Conservation (phyloP, 2,113 vertebrate species). For the Oplegnathus fasciatus region DNA sequence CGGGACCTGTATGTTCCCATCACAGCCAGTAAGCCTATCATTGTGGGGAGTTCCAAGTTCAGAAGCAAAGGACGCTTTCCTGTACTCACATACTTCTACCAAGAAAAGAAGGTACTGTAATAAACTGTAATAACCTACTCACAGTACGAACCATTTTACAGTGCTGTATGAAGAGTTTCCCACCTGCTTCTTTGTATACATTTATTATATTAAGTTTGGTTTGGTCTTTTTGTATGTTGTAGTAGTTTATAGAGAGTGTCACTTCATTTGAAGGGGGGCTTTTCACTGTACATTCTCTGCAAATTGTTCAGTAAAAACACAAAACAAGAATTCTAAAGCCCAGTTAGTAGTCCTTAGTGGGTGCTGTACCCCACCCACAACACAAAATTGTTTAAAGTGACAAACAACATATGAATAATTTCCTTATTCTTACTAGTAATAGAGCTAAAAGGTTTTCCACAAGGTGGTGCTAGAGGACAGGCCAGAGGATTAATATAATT, state of each 20-base stretch:
- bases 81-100: conserved; percentile 95
- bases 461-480: not conserved
- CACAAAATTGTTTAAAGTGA: not conserved
- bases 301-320: not conserved
- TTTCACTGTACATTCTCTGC: not conserved
- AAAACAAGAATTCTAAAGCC: not conserved
- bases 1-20: conserved; percentile 94
- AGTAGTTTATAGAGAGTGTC: not conserved
- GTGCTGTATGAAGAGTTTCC: not conserved
- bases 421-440: not conserved
- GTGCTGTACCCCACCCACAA: not conserved
- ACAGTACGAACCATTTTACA: not conserved
- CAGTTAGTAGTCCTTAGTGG: not conserved
- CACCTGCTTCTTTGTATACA: not conserved
- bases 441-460: not conserved
- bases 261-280: not conserved
- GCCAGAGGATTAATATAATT: not conserved
- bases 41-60: conserved; percentile 98
- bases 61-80: conserved; percentile 99
- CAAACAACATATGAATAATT: not conserved
- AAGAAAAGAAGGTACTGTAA: conserved; percentile 91
- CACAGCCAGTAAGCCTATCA: conserved; percentile 94
- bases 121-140: not conserved
- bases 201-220: not conserved
- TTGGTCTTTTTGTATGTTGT: not conserved